Evolutionary conservation across 2,888 invertebrate species (phyloP).

Genomic region (Celastrina argiolus): DNA sequence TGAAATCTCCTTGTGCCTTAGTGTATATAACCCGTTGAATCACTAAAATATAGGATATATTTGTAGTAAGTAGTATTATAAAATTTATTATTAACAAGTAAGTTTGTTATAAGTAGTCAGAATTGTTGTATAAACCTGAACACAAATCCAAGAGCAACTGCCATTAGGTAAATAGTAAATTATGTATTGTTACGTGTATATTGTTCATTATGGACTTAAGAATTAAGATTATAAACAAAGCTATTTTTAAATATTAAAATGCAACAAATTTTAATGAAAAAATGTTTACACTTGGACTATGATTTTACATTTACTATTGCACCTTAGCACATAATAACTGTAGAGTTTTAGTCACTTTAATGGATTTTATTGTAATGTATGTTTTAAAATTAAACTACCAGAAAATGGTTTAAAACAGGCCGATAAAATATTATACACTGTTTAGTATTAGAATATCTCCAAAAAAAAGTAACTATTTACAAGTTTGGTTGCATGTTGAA

Average conservation of each 20-base stretch:
- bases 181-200: neutral
- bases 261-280: neutral
- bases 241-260: too few species aligned
- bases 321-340: neutral
- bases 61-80: neutral
- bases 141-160: constrained; percentile 5
- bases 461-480: too few species aligned
- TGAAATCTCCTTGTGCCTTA: neutral
- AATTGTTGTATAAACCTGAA: neutral
- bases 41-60: neutral
- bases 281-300: neutral
- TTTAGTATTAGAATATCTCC: too few species aligned
- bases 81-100: too few species aligned
- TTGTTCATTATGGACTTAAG: neutral
- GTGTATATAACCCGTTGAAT: neutral
- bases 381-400: neutral
- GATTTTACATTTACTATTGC: too few species aligned
- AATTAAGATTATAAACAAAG: too few species aligned
- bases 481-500: too few species aligned
- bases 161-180: neutral
- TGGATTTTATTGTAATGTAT: neutral
- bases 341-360: neutral
- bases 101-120: neutral
- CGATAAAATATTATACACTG: too few species aligned
- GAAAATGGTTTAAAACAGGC: too few species aligned